Base-by-base conservation (phyloP, 2,797 vertebrate genomes). In the Kryptolebias ocellatus region DNA sequence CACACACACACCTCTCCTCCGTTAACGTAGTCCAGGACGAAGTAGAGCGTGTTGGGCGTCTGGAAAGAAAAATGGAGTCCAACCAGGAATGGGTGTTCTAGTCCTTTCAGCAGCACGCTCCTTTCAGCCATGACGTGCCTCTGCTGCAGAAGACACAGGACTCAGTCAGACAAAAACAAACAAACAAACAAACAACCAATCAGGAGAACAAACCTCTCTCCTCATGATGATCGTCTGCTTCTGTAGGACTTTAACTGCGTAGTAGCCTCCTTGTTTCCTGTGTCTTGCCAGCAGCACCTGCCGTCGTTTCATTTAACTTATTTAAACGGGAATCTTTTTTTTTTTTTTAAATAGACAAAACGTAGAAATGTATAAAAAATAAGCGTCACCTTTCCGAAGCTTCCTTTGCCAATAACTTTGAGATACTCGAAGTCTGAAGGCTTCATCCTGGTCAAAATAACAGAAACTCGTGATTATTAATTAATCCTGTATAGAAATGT, bases 41-140 rank as follows among this genome's bases (percentile, higher is more conserved):
- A 93, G 85, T 92, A 94, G 47, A 95, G 92, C 20, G 75, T 87
- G 52, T 88, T 91, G 31, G 85, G 74, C 46, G 94, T 95, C 79
- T 95, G 93, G 85, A 95, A 95, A 64, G 93, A 93, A 81, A 91
- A 94, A 76, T 94, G 93, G 37, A 95, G 93, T 59, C 93, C 93
- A 58, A 94, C 93, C 45, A 95, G 81, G 83, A 95, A 95, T 7
- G 94, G 94, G 90, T 95, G 93, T 58, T 92, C 83, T 17, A 94
- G 73, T 51, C 90, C 93, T 62, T 95, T 95, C 59, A 94, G 64
- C 45, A 95, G 72, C 0, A 95, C 94, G 2, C 82, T 95, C 64
- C 94, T 92, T 82, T 95, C 94, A 51, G 88, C 91, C 92, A 94
- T 95, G 82, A 95, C 92, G 70, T 93, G 88, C 46, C 31, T 87